phyloP scores from a whole-genome alignment of 1,140 invertebrate species.

The Orussus abietinus region DNA sequence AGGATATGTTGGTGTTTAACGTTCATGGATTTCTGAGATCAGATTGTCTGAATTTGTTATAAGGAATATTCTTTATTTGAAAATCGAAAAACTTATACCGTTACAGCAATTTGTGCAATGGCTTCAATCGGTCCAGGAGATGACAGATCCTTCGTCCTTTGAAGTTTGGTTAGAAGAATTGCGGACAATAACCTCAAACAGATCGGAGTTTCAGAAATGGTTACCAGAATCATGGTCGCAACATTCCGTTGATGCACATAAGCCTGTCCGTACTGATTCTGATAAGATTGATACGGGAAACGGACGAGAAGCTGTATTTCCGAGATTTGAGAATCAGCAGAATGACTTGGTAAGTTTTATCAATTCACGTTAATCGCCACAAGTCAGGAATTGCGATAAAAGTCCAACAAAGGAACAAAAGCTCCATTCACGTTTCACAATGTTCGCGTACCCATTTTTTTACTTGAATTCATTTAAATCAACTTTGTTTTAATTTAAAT shows the following conservation, averaged over 20 bases:
- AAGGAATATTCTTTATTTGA: conserved; percentile 1
- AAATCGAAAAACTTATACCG: background rate
- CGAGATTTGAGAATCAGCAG: background rate
- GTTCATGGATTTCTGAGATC: too few relatives aligned
- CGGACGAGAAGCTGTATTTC: background rate
- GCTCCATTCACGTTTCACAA: too few relatives aligned
- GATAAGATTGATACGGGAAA: conserved; percentile 1
- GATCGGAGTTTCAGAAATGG: conserved; percentile 29
- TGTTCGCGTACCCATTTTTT: too few relatives aligned
- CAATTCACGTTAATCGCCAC: background rate
- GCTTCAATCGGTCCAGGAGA: conserved; percentile 23
- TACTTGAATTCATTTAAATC: too few relatives aligned
- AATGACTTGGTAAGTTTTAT: background rate
- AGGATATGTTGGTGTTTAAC: too few relatives aligned
- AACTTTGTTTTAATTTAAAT: too few relatives aligned
- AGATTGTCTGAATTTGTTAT: background rate
- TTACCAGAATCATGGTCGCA: conserved; percentile 11
- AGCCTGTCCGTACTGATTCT: background rate
- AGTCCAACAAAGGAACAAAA: too few relatives aligned
- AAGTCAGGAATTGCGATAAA: background rate
- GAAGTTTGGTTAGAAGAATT: conserved; percentile 25
- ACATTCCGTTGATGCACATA: conserved; percentile 4
- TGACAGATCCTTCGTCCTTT: conserved; percentile 21
- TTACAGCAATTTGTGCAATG: conserved; percentile 31
- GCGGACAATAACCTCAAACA: conserved; percentile 15